Evolutionary conservation across 1,140 invertebrate species (phyloP).

Genomic region (Hylaeus volcanicus): DNA sequence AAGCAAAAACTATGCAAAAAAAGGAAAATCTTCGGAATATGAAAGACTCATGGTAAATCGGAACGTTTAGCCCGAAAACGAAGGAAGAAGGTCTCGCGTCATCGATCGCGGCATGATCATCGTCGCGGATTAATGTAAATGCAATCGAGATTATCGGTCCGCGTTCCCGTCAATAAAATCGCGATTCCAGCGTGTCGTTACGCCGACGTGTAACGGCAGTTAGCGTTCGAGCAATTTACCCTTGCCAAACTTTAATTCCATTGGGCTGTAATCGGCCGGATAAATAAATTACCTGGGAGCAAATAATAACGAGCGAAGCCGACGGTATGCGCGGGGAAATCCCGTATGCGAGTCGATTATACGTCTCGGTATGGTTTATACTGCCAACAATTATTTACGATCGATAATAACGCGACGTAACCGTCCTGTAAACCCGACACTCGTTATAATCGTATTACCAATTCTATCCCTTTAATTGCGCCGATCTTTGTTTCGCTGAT

Average conservation of each 20-base stretch:
- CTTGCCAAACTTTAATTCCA: conserved; percentile 5
- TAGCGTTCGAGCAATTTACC: not conserved
- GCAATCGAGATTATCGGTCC: conserved; percentile 29
- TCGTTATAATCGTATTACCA: conserved; percentile 26
- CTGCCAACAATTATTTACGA: conserved; percentile 25
- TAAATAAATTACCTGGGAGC: conserved; percentile 30
- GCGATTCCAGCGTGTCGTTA: conserved; percentile 11
- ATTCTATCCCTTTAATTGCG: conserved; percentile 18
- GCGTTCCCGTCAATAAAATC: conserved; percentile 31
- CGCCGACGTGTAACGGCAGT: not conserved
- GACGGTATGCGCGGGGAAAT: too few species aligned
- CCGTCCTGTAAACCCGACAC: not conserved
- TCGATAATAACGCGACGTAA: conserved; percentile 17
- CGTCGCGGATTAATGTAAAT: conserved; percentile 34
- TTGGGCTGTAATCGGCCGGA: not conserved
- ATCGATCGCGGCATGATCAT: not conserved
- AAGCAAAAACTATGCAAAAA: too few species aligned
- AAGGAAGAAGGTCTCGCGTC: too few species aligned
- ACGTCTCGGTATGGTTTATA: conserved; percentile 2
- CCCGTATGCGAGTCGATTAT: not conserved
- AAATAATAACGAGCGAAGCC: conserved; percentile 23
- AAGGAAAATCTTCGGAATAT: too few species aligned
- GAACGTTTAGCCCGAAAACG: too few species aligned
- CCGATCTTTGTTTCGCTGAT: conserved; percentile 5
- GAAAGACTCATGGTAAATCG: too few species aligned